These are phyloP conservation scores for Ornithoptera priamus DNA, from an alignment of 2,888 invertebrate genomes.

Conservation along the genomic window DNA sequence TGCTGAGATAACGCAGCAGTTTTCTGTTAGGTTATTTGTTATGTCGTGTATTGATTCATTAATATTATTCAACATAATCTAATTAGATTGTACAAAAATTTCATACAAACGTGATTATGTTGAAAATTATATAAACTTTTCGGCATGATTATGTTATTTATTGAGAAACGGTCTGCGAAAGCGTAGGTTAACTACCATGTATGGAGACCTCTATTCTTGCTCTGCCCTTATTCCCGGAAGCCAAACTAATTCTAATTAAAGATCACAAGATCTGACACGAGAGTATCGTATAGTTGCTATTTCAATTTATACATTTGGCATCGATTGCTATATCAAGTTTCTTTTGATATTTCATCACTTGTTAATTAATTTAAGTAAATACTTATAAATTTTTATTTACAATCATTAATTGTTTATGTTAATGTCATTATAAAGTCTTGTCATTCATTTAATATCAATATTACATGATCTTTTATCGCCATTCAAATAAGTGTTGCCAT, in stretches of 20 bases:
- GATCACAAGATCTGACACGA: slow-evolving; percentile 29
- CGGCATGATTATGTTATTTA: background rate
- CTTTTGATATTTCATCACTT: background rate
- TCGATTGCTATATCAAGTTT: background rate
- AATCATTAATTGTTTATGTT: background rate
- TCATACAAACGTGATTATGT: background rate
- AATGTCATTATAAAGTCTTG: too few species aligned
- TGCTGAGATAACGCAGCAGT: too few species aligned
- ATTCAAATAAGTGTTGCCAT: too few species aligned
- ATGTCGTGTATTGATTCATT: too few species aligned
- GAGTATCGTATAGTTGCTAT: slow-evolving; percentile 10
- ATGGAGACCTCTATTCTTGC: slow-evolving; percentile 12
- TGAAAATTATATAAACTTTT: background rate
- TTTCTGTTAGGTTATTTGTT: too few species aligned
- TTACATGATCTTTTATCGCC: too few species aligned
- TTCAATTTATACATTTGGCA: background rate
- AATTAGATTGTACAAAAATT: too few species aligned
- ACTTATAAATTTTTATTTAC: background rate
- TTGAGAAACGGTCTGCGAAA: slow-evolving; percentile 1
- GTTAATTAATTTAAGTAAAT: too few species aligned
- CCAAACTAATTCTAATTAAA: slow-evolving; percentile 28
- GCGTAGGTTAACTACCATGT: slow-evolving; percentile 21
- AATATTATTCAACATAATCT: too few species aligned
- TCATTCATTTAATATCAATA: too few species aligned
- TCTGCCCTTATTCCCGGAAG: slow-evolving; percentile 28